Conservation (phyloP, 2,113 vertebrate genomes). For the Phrynocephalus versicolor region DNA sequence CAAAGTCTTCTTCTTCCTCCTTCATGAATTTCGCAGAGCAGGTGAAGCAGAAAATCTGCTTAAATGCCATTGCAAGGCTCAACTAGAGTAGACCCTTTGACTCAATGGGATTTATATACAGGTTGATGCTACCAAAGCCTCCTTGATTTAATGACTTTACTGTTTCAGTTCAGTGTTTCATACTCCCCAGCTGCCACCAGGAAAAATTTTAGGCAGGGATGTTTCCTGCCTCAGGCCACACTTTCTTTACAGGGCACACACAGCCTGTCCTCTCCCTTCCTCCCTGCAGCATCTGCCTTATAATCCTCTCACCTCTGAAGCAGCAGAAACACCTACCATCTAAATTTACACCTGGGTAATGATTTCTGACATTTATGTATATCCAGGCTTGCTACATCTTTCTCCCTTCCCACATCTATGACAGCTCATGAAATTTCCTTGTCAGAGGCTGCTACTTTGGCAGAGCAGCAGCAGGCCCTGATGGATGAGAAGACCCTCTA, state of each 20-base stretch:
- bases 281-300: neutral
- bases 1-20: neutral
- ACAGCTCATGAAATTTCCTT: constrained; percentile 30
- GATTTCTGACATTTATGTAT: constrained; percentile 35
- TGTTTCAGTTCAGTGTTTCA: neutral
- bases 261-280: neutral
- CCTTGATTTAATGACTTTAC: too few relatives aligned
- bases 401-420: constrained; percentile 20
- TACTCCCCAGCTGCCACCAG: neutral
- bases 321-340: neutral
- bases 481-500: constrained; percentile 4
- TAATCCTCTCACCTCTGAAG: neutral
- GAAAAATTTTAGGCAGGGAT: neutral
- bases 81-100: too few relatives aligned
- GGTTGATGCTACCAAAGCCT: too few relatives aligned
- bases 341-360: constrained; percentile 27
- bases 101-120: too few relatives aligned
- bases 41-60: too few relatives aligned
- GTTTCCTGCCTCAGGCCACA: neutral
- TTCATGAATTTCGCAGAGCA: neutral
- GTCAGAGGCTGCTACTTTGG: constrained; percentile 2
- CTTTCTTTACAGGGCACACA: constrained; percentile 2
- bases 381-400: constrained; percentile 17
- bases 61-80: too few relatives aligned
- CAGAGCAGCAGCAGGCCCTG: neutral